Percentiles rank a stretch among this genome's conserved stretches.
These are phyloP conservation scores for Deladenus siricidicola DNA, from an alignment of 2,888 invertebrate species.

Conservation along the genomic window DNA sequence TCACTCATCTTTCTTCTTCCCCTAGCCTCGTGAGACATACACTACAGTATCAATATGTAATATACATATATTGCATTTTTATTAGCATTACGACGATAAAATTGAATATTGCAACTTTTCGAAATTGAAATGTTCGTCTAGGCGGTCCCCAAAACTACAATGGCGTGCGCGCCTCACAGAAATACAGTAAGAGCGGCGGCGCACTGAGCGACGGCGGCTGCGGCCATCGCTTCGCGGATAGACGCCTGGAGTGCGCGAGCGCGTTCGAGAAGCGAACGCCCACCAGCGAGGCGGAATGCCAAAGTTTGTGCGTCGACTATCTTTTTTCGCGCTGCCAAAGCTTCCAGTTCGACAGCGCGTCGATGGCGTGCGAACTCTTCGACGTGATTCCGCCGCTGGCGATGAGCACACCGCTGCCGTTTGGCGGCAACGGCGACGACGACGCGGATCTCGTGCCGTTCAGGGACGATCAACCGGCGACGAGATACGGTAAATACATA, in stretches of 20 bases:
- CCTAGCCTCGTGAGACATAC: too few species aligned
- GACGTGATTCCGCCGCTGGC: conserved; percentile 19
- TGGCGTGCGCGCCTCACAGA: background rate
- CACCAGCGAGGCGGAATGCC: conserved; percentile 23
- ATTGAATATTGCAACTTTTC: background rate
- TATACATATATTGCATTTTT: too few species aligned
- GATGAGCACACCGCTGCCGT: conserved; percentile 2
- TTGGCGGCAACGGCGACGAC: background rate
- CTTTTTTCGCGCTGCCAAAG: conserved; percentile 12
- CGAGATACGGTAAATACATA: background rate
- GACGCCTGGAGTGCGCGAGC: conserved; percentile 19
- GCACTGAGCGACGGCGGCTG: conserved; percentile 2
- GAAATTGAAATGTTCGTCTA: background rate
- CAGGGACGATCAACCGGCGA: background rate
- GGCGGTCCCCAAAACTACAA: background rate
- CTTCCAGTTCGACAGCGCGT: conserved; percentile 22
- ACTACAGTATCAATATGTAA: too few species aligned
- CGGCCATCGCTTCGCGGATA: conserved; percentile 19
- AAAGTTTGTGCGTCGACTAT: conserved; percentile 15
- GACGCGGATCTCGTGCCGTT: background rate
- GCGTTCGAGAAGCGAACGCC: conserved; percentile 25
- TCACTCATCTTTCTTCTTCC: too few species aligned
- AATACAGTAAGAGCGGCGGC: background rate
- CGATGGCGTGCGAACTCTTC: conserved; percentile 23
- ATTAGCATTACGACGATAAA: too few species aligned